Percentiles rank a stretch among this genome's conserved stretches.
phyloP scores from a whole-genome alignment of 2,888 invertebrate genomes.

The Anthrax anthrax region DNA sequence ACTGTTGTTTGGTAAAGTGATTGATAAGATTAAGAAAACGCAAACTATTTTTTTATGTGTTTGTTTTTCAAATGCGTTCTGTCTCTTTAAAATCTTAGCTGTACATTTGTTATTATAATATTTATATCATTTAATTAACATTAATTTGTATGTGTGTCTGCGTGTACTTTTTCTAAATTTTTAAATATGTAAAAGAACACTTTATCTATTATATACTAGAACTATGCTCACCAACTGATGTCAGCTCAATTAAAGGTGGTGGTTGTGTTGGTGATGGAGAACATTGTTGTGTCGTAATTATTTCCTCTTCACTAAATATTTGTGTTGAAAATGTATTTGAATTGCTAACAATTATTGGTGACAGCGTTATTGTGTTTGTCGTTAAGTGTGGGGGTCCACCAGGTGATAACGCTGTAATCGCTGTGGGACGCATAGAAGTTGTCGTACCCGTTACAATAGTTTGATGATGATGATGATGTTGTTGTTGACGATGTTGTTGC shows the following conservation, averaged over 20 bases:
- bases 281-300: slow-evolving; percentile 6
- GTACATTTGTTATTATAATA: no score
- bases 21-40: no score
- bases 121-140: no score
- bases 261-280: not conserved
- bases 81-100: no score
- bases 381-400: no score
- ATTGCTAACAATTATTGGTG: slow-evolving; percentile 18
- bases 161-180: no score
- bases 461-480: slow-evolving; percentile 14
- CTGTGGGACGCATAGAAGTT: slow-evolving; percentile 6
- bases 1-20: no score
- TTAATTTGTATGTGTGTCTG: no score
- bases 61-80: no score
- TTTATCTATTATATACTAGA: not conserved
- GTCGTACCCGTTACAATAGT: slow-evolving; percentile 7
- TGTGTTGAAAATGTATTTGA: slow-evolving; percentile 19
- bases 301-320: slow-evolving; percentile 13
- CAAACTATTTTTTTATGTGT: no score
- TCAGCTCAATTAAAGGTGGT: slow-evolving; percentile 3
- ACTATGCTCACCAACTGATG: not conserved
- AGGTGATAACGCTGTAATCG: not conserved
- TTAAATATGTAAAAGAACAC: no score
- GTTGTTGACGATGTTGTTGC: slow-evolving; percentile 2
- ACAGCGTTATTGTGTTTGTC: slow-evolving; percentile 16